Evolutionary conservation across 2,797 vertebrate species (phyloP), one percentile per base, ranked within the genome.

Genomic region (Pelochelys cantorii): DNA sequence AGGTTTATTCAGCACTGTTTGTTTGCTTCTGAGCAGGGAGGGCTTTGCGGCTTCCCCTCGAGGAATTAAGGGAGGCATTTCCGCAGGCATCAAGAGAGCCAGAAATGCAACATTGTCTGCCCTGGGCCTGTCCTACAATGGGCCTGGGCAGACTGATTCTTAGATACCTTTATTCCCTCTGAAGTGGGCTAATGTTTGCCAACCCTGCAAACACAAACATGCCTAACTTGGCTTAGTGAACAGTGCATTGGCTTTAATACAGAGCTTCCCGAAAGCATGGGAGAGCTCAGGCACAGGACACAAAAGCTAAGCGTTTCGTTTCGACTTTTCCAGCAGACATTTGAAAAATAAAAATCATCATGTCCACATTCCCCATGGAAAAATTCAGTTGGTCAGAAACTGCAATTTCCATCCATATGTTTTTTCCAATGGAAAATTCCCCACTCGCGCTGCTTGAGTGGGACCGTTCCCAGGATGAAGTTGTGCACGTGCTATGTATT

Each of bases 321-420:
- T 86, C 92, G 92, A 90, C 94, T 87, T 95, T 53, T 93, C 62
- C 23, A 34, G 37, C n/a, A 71, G 85, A 48, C 93, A 91, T 90
- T 83, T 95, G 94, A 95, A 96, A 88, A 89, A 93, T 42, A 93
- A 94, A 95, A 23, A 65, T 90, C 91, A 88, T 92, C 78, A 48
- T 90, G 92, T 90, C 37, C 57, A 91, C 82, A 42, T 42, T 42
- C 42, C 42, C 42, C 42, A 42, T 42, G 42, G 42, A 42, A 42
- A 42, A 42, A 42, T 42, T 42, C 42, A 42, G 42, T 42, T 42
- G 42, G 42, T 42, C 42, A 42, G 42, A 42, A 42, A 42, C 42
- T 42, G 42, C 42, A 42, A 42, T 42, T 42, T 42, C 42, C 42
- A 42, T 42, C 42, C 5, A 5, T 42, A 42, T 42, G 42, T 5